Conservation (phyloP, 2,888 invertebrate species). For the Scaptomyza caliginosa region DNA sequence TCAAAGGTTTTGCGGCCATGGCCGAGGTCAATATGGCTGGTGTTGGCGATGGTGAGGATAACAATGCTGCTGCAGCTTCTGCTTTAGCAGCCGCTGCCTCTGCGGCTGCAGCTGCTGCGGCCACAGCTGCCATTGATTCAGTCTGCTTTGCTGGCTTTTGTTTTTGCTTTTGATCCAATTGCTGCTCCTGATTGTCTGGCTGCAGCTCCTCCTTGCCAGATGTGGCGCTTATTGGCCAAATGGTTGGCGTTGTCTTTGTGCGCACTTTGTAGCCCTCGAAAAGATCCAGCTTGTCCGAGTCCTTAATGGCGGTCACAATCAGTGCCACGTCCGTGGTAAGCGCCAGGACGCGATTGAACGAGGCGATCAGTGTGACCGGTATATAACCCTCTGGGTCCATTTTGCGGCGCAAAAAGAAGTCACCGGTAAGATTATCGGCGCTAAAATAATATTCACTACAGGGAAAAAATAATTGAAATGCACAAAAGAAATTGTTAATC, state of each 20-base stretch:
- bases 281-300: conserved; percentile 94
- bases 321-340: conserved; percentile 93
- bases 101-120: conserved; percentile 14
- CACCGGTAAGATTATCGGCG: conserved; percentile 96
- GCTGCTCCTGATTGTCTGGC: not conserved
- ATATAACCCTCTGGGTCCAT: conserved; percentile 98
- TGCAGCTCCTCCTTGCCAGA: not conserved
- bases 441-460: conserved; percentile 99
- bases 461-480: not conserved
- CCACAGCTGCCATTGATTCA: conserved; percentile 29
- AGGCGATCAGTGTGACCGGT: conserved; percentile 96
- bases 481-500: conserved; percentile 6
- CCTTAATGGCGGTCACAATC: conserved; percentile 93
- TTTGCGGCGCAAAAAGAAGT: conserved; percentile 97
- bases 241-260: conserved; percentile 91
- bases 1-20: conserved; percentile 85
- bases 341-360: conserved; percentile 96
- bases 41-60: conserved; percentile 47
- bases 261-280: conserved; percentile 91
- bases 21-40: conserved; percentile 84
- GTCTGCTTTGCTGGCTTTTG: conserved; percentile 44
- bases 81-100: conserved; percentile 22
- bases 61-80: conserved; percentile 11
- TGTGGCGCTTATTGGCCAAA: conserved; percentile 92
- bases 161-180: not conserved